Conservation (phyloP, 2,888 invertebrate species). For the Cosmopolites sordidus region DNA sequence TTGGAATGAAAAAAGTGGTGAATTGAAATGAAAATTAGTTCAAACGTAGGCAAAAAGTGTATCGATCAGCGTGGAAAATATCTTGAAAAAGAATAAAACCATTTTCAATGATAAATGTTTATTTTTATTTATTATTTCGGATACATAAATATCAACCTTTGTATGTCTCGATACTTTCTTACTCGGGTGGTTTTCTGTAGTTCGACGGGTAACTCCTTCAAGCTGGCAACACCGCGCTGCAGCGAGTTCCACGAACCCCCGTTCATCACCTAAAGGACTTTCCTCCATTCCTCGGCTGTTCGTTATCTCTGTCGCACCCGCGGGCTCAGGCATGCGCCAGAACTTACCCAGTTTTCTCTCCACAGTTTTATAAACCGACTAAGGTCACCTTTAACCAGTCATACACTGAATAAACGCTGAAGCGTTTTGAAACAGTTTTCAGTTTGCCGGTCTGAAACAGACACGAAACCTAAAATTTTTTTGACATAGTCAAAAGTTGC, state of each 20-base stretch:
- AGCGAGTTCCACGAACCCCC: constrained; percentile 1
- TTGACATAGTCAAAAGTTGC: too few relatives aligned
- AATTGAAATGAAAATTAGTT: too few relatives aligned
- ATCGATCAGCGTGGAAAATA: too few relatives aligned
- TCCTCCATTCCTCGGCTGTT: constrained; percentile 6
- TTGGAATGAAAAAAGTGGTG: too few relatives aligned
- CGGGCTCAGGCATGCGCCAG: constrained; percentile 22
- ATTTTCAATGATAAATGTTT: too few relatives aligned
- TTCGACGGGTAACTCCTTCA: constrained; percentile 4
- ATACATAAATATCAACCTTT: too few relatives aligned
- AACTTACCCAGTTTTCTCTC: constrained; percentile 3
- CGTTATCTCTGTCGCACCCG: neutral
- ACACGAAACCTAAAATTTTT: too few relatives aligned
- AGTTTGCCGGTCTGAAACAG: too few relatives aligned
- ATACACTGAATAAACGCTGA: constrained; percentile 4
- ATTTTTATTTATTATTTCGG: too few relatives aligned
- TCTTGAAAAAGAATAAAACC: too few relatives aligned
- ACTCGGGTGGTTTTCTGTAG: neutral
- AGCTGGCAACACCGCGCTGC: constrained; percentile 3
- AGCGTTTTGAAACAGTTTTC: neutral
- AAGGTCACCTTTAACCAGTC: constrained; percentile 29
- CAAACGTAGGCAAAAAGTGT: too few relatives aligned
- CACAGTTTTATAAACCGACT: constrained; percentile 19
- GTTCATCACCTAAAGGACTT: neutral
- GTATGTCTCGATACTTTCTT: too few relatives aligned